Percentiles rank a stretch among this genome's conserved stretches.
These are phyloP conservation scores for Lepilemur ruficaudatus DNA, from an alignment of 2,797 vertebrate species.

Conservation along the genomic window DNA sequence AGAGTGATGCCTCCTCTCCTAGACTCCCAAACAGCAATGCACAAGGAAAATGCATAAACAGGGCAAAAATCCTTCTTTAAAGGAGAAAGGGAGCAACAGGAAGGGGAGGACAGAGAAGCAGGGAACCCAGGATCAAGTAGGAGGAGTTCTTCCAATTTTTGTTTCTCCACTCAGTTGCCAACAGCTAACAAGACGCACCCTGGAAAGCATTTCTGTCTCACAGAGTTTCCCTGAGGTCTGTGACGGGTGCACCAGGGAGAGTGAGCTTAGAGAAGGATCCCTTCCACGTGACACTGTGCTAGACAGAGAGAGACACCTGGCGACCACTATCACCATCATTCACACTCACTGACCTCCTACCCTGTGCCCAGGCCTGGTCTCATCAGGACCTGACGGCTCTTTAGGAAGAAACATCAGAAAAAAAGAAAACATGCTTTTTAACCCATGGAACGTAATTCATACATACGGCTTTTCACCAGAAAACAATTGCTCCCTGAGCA, in stretches of 20 bases:
- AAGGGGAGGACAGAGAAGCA: background rate
- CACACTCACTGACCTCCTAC: background rate
- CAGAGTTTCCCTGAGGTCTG: background rate
- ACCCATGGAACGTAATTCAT: background rate
- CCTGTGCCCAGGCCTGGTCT: background rate
- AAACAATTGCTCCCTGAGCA: background rate
- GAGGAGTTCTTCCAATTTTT: background rate
- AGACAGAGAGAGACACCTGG: too few species aligned
- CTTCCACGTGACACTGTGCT: background rate
- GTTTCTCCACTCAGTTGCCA: background rate
- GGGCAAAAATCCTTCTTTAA: background rate
- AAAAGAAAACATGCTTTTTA: background rate
- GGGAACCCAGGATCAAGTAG: background rate
- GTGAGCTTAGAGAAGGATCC: background rate
- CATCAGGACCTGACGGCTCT: background rate
- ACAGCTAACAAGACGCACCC: background rate
- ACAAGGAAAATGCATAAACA: background rate
- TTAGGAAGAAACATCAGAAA: background rate
- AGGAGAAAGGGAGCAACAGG: background rate
- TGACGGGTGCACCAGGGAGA: accelerated
- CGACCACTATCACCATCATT: background rate
- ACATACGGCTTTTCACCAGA: background rate
- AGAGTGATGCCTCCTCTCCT: background rate
- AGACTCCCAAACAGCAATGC: background rate
- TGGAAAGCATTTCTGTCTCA: background rate